Evolutionary conservation across 2,888 invertebrate genomes (phyloP), one percentile per base, ranked within the genome.

Genomic region (Drosophila paracracens): DNA sequence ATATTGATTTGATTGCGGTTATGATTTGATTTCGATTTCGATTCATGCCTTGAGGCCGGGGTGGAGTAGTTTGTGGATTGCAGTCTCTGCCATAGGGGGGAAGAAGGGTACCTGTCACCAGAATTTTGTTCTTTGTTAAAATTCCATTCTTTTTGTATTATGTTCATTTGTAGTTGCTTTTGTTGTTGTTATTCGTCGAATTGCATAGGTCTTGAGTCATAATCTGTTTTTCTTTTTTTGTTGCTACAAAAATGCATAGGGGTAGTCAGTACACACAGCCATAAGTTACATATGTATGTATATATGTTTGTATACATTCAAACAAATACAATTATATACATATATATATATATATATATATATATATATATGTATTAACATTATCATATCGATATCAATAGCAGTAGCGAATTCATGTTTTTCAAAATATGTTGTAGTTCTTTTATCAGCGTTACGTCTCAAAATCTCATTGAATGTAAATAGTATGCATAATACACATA

Each of bases 381-480:
- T 61, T 81, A 70, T 74, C 38, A 36, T 79, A 70, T 74, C 35
- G 40, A 82, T 79, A 70, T 76, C 48, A 57, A 62, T 75, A 67
- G 63, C 59, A 66, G 72, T 77, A 71, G 56, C 78, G 74, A 79
- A 75, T 78, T 91, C 81, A 91, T 91, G 91, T 92, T 91, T 91
- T 91, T 91, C 91, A 91, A 91, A 85, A 91, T 91, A 91, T 91
- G 91, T 91, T 91, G 91, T 90, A 91, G 87, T 91, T 91, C 82
- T 74, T 83, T 79, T 84, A 81, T 76, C 65, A 61, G 52, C 61
- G 74, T 73, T 75, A 66, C 43, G 50, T 76, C 69, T 74, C 53
- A 69, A 70, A 67, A 52, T 57, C 56, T 60, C 21, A 52, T 70
- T 63, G 33, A 43, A 59, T 60, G 35, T 33, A 68, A 63, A 31